Evolutionary conservation across 2,113 vertebrate genomes (phyloP).

Genomic region (Crotalus horridus): DNA sequence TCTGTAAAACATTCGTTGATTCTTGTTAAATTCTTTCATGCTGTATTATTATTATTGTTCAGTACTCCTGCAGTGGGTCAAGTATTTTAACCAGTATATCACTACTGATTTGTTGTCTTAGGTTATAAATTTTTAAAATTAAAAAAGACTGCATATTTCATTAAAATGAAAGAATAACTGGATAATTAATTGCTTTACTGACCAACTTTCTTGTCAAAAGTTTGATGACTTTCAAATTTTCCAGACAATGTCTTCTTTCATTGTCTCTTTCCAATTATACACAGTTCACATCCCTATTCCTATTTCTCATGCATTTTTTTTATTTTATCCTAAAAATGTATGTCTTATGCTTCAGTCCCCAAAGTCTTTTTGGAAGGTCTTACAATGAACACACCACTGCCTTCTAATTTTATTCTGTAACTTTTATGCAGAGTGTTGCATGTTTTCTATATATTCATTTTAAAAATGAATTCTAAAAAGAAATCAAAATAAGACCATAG

Average conservation of each 20-base stretch:
- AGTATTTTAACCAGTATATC: not conserved
- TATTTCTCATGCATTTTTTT: not conserved
- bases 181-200: not conserved
- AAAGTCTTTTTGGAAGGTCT: not conserved
- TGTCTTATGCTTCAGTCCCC: not conserved
- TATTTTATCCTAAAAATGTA: not conserved
- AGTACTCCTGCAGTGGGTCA: not conserved
- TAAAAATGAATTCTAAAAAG: not conserved
- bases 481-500: not conserved
- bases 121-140: not conserved
- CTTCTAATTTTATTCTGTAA: not conserved
- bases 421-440: not conserved
- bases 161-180: not conserved
- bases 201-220: not conserved
- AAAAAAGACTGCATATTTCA: not conserved
- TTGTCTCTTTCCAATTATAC: not conserved
- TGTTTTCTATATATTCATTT: not conserved
- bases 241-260: not conserved
- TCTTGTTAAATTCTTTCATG: too few species aligned
- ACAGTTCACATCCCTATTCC: not conserved
- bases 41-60: not conserved
- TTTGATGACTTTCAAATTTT: not conserved
- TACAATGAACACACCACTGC: not conserved
- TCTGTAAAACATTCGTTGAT: too few species aligned
- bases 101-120: not conserved